A percentile compares a stretch with the other conserved stretches of the same genome.
phyloP scores from a whole-genome alignment of 2,113 vertebrate genomes.

The Pomatostomus ruficeps region DNA sequence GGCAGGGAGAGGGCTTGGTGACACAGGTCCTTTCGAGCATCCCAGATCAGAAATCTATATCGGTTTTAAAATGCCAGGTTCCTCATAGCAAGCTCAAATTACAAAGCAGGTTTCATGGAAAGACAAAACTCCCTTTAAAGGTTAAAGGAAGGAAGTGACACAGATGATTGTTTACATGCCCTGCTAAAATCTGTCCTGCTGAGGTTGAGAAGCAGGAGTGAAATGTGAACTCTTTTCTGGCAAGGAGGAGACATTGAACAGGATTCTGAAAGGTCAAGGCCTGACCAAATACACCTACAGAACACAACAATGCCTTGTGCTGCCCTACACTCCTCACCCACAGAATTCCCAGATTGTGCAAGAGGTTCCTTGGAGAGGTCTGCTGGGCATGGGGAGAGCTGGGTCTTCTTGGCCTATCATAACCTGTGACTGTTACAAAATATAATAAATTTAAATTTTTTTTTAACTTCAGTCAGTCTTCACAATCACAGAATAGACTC shows the following conservation, averaged over 20 bases:
- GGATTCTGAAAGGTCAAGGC: not conserved
- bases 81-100: not conserved
- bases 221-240: not conserved
- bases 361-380: not conserved
- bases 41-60: not conserved
- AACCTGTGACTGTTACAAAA: too few relatives aligned
- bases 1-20: not conserved
- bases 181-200: not conserved
- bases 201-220: not conserved
- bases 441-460: too few relatives aligned
- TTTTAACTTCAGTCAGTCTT: too few relatives aligned
- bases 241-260: not conserved
- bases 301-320: not conserved
- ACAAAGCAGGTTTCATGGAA: not conserved
- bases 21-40: not conserved
- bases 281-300: not conserved
- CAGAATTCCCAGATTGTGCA: not conserved
- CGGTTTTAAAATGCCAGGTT: not conserved
- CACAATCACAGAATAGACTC: too few relatives aligned
- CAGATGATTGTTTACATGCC: not conserved
- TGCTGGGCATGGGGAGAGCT: not conserved
- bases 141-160: not conserved
- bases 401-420: not conserved
- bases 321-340: not conserved
- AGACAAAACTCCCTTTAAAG: slow-evolving; percentile 5